phyloP scores from a whole-genome alignment of 1,140 invertebrate species.

The Meloidogyne hapla region DNA sequence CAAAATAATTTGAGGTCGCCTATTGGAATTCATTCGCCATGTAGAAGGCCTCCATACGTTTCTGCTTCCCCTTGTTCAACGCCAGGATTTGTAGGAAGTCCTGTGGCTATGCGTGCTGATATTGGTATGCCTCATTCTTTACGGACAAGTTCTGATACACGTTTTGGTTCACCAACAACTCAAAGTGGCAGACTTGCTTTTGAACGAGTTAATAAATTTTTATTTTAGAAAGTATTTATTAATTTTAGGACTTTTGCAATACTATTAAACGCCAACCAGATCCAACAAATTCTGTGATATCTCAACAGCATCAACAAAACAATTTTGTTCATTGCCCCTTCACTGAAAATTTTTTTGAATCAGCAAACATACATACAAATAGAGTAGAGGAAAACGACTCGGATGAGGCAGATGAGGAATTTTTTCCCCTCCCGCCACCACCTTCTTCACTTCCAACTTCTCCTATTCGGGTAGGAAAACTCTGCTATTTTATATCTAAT shows the following conservation, averaged over 20 bases:
- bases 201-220: neutral
- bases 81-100: slow-evolving; percentile 15
- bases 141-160: neutral
- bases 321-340: neutral
- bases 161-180: neutral
- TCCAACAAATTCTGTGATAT: neutral
- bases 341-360: neutral
- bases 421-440: slow-evolving; percentile 57
- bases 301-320: neutral
- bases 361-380: neutral
- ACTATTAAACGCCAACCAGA: slow-evolving; percentile 34
- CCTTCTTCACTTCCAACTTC: neutral
- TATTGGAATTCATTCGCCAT: slow-evolving; percentile 12
- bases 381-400: slow-evolving; percentile 48
- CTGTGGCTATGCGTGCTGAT: slow-evolving; percentile 8
- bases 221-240: neutral
- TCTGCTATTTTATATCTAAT: no score
- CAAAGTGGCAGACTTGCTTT: neutral
- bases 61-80: slow-evolving; percentile 16
- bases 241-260: slow-evolving; percentile 17
- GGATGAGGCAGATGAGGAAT: slow-evolving; percentile 58
- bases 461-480: neutral
- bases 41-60: slow-evolving; percentile 9
- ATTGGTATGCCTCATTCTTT: neutral
- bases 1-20: slow-evolving; percentile 27